Evolutionary conservation across 1,140 invertebrate genomes (phyloP).

Genomic region (Zaprionus gabonicus): DNA sequence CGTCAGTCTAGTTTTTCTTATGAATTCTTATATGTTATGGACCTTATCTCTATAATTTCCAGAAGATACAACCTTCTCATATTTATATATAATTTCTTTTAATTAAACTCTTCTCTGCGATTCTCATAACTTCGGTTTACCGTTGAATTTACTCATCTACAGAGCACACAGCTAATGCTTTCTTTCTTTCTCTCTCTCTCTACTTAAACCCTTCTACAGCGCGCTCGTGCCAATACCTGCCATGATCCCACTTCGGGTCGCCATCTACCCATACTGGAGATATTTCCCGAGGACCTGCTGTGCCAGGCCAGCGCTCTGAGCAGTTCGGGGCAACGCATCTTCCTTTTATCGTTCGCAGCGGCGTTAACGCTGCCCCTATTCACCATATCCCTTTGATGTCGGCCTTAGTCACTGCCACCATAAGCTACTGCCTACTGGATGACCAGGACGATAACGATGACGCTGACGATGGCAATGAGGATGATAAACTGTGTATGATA

Average conservation of each 20-base stretch:
- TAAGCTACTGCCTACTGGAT: constrained; percentile 31
- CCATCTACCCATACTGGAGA: constrained; percentile 88
- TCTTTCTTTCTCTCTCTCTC: background rate
- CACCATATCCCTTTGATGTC: constrained; percentile 79
- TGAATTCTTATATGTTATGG: too few species aligned
- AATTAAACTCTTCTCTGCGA: background rate
- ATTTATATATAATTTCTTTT: background rate
- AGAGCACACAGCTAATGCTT: background rate
- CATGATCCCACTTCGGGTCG: constrained; percentile 87
- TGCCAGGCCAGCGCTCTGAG: constrained; percentile 91
- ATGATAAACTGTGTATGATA: constrained; percentile 59
- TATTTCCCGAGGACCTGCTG: constrained; percentile 90
- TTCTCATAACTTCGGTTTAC: background rate
- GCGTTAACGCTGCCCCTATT: constrained; percentile 68
- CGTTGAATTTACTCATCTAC: background rate
- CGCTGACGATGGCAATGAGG: background rate
- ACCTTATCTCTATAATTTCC: background rate
- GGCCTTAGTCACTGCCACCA: constrained; percentile 43
- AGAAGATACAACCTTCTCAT: background rate
- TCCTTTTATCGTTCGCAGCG: constrained; percentile 74
- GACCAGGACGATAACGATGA: background rate
- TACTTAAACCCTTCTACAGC: constrained; percentile 40
- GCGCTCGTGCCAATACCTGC: constrained; percentile 87
- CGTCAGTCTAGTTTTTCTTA: too few species aligned
- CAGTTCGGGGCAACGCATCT: constrained; percentile 84